A percentile compares a stretch with the other conserved stretches of the same genome.
phyloP scores from a whole-genome alignment of 2,888 invertebrate species.

The Nycteola revayana region DNA sequence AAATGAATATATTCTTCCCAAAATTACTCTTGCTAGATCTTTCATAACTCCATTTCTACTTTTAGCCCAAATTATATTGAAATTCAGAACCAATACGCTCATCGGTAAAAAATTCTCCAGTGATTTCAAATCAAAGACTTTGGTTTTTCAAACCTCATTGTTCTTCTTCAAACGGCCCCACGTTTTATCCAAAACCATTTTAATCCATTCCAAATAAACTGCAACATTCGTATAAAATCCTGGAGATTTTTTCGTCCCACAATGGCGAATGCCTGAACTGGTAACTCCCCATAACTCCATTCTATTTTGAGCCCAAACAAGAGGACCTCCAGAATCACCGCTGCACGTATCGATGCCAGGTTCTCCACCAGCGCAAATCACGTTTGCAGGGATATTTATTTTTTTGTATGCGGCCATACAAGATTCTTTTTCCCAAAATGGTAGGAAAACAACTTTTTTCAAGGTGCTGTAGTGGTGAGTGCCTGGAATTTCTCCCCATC shows the following conservation, averaged over 20 bases:
- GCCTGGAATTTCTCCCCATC: constrained; percentile 47
- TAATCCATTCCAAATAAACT: constrained; percentile 49
- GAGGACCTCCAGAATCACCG: constrained; percentile 60
- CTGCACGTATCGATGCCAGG: constrained; percentile 49
- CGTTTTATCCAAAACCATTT: constrained; percentile 21
- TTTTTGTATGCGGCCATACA: constrained; percentile 38
- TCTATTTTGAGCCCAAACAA: constrained; percentile 35
- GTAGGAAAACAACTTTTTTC: constrained; percentile 50
- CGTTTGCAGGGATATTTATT: constrained; percentile 33
- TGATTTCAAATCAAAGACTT: no score
- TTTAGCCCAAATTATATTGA: no score
- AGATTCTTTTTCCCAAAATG: constrained; percentile 31
- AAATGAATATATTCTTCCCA: no score
- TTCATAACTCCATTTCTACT: no score
- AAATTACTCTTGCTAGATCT: no score
- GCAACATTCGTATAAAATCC: constrained; percentile 53
- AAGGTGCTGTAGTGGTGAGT: constrained; percentile 36
- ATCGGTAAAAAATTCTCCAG: no score
- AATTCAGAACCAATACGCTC: no score
- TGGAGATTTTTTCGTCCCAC: constrained; percentile 47
- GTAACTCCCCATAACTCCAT: constrained; percentile 51
- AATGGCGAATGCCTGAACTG: constrained; percentile 43
- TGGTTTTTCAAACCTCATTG: no score
- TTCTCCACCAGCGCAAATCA: constrained; percentile 56
- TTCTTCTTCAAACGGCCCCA: no score